phyloP scores from a whole-genome alignment of 2,113 vertebrate genomes.

The Gopherus evgoodei region DNA sequence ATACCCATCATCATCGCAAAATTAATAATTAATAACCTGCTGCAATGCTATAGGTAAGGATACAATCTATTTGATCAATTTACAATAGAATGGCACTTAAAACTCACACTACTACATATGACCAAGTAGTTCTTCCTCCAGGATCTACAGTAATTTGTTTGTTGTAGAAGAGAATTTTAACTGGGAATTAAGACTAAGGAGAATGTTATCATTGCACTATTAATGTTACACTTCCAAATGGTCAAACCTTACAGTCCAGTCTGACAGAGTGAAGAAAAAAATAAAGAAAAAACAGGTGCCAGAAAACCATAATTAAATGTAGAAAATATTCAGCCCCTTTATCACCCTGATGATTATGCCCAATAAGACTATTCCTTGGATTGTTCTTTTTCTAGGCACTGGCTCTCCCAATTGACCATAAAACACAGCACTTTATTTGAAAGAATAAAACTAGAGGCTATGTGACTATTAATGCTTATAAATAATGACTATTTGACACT shows the following conservation, averaged over 20 bases:
- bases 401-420: neutral
- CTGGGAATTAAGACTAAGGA: neutral
- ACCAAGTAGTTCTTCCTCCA: neutral
- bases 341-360: neutral
- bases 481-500: neutral
- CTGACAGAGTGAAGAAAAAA: neutral
- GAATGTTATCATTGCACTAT: neutral
- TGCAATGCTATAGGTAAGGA: neutral
- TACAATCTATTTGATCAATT: neutral
- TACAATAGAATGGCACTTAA: neutral
- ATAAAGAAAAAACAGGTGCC: neutral
- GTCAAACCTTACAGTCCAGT: neutral
- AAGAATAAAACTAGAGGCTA: neutral
- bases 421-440: neutral
- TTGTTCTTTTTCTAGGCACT: slow-evolving; percentile 17
- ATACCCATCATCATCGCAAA: neutral
- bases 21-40: neutral
- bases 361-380: neutral
- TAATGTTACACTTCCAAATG: neutral
- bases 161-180: neutral
- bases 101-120: neutral
- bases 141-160: neutral
- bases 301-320: slow-evolving; percentile 33
- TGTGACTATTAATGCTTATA: too few relatives aligned
- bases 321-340: neutral